Conservation (phyloP, 2,797 vertebrate genomes). For the Tamandua tetradactyla region DNA sequence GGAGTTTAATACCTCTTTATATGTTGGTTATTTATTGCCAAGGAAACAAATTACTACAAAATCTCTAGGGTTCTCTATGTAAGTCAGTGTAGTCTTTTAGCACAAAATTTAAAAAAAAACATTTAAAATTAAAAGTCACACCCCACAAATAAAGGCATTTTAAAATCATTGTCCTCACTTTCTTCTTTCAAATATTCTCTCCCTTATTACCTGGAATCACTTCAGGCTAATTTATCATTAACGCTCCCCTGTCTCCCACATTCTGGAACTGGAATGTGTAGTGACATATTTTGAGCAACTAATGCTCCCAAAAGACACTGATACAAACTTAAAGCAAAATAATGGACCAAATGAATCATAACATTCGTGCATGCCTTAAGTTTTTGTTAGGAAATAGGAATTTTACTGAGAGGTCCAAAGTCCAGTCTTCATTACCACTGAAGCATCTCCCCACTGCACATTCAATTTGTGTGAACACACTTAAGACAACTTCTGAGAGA, state of each 20-base stretch:
- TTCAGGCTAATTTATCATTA: neutral
- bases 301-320: neutral
- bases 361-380: neutral
- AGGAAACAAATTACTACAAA: neutral
- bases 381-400: slow-evolving; percentile 24
- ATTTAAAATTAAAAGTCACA: neutral
- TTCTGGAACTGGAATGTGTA: neutral
- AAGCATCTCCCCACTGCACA: neutral
- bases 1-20: neutral
- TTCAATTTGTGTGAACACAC: neutral
- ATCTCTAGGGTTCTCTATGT: neutral
- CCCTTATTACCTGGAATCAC: neutral
- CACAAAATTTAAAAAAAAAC: neutral
- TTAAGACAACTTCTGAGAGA: neutral
- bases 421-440: neutral
- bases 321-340: slow-evolving; percentile 49
- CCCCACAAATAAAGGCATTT: neutral
- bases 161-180: neutral
- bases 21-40: neutral
- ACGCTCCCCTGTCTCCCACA: neutral
- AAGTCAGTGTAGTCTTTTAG: neutral
- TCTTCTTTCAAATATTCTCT: neutral
- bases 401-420: neutral
- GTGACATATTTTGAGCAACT: neutral
- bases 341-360: neutral